phyloP scores from a whole-genome alignment of 37 sponge, comb jelly and placozoan species.

The Beroe forskalii region DNA sequence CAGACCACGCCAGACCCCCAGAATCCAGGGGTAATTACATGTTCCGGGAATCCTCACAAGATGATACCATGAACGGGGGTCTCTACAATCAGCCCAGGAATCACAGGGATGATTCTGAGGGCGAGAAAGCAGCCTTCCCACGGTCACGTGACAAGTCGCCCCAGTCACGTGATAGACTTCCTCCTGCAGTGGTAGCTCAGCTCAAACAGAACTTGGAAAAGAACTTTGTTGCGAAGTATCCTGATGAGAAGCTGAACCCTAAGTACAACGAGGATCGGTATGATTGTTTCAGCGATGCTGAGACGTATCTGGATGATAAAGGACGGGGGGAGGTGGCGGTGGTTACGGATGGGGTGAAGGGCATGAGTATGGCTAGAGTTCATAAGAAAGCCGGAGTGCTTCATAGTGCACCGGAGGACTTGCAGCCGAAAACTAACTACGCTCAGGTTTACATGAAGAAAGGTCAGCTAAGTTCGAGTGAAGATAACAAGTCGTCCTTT shows the following conservation, averaged over 20 bases:
- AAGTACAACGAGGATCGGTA: slow-evolving; percentile 1
- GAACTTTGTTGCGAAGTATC: slow-evolving; percentile 52
- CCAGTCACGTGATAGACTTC: not conserved
- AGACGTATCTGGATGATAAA: slow-evolving; percentile 26
- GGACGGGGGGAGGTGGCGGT: not conserved
- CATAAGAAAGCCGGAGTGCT: not conserved
- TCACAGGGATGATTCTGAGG: no score
- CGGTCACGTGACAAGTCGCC: not conserved
- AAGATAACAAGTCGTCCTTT: not conserved
- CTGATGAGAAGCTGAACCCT: not conserved
- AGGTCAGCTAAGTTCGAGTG: not conserved
- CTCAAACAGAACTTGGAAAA: slow-evolving; percentile 41
- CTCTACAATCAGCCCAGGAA: no score
- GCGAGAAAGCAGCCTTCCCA: no score
- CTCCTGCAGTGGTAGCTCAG: slow-evolving; percentile 53
- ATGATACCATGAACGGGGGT: no score
- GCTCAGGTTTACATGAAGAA: slow-evolving; percentile 62
- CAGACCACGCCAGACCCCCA: no score
- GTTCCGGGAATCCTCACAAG: no score
- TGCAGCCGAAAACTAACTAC: slow-evolving; percentile 13
- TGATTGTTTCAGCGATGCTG: slow-evolving; percentile 14
- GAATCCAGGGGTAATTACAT: not conserved
- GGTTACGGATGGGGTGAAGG: not conserved
- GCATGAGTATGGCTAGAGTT: not conserved
- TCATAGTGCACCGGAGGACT: not conserved